Conservation (phyloP, 2,113 vertebrate species). For the Arvicanthis niloticus region DNA sequence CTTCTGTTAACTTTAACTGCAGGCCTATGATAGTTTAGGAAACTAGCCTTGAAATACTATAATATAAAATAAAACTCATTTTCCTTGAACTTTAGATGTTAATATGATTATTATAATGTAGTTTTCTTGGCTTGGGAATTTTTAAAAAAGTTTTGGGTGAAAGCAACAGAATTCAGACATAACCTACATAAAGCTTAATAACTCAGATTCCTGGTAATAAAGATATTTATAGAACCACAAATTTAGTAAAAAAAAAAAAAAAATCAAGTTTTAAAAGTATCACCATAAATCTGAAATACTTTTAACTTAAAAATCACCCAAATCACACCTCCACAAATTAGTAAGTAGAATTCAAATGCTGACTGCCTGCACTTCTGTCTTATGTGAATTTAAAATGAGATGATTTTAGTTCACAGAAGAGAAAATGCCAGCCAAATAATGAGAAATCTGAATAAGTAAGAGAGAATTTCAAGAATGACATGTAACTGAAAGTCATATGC, state of each 20-base stretch:
- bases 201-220: conserved; percentile 53
- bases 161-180: conserved; percentile 53
- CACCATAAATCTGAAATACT: conserved; percentile 66
- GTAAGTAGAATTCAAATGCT: conserved; percentile 61
- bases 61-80: not conserved
- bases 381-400: conserved; percentile 73
- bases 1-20: not conserved
- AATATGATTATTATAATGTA: conserved; percentile 49
- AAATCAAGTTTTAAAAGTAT: conserved; percentile 60
- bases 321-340: conserved; percentile 74
- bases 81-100: conserved; percentile 44
- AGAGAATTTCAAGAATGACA: conserved; percentile 69
- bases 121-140: conserved; percentile 34
- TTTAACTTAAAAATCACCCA: conserved; percentile 75
- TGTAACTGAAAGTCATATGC: conserved; percentile 53
- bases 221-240: conserved; percentile 28
- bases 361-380: conserved; percentile 64
- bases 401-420: conserved; percentile 64
- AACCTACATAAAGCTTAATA: conserved; percentile 38
- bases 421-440: conserved; percentile 76
- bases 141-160: not conserved
- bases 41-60: conserved; percentile 20
- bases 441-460: conserved; percentile 59
- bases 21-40: not conserved
- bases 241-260: not conserved